Base-by-base conservation (phyloP, 1,140 invertebrate genomes). In the Drosophila sproati region DNA sequence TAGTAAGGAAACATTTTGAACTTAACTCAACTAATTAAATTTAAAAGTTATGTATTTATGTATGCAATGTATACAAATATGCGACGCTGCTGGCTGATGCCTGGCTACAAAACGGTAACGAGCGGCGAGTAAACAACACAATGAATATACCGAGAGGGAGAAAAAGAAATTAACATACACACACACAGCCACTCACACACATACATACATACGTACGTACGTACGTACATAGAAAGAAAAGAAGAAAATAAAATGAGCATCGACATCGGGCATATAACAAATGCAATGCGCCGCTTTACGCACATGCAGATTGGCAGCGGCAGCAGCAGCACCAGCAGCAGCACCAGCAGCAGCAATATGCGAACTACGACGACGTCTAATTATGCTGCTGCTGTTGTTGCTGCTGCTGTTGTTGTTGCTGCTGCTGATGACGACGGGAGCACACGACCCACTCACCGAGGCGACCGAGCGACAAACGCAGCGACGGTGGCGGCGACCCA, bases 401-500 rank as follows among this genome's bases (percentile, higher is more conserved):
- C 37, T 39, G 45, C 1, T 39, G 45, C 0, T 78, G 61, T 61
- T 29, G 43, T 34, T 20, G 35, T 54, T 7, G 51, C 64, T 39
- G 47, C 48, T 20, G 20, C 20, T 39, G 45, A 20, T 2, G 10
- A 62, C 66, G 55, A 45, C 64, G 69, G 56, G 63, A 52, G 54
- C 56, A 45, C 41, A 68, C 74, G 74, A 77, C 74, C 70, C 74
- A 73, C 70, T 73, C 70, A 77, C 69, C 55, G 69, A 66, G 55
- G 54, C 73, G 73, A 73, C 73, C 59, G 37, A 71, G 66, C 59
- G 73, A 76, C 73, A 48, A 60, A 76, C 74, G 74, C 69, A 60
- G 74, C 77, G 71, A 56, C 69, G 66, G 50, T 62, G 63, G 48
- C 78, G 63, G 60, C 80, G 80, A 86, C 82, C 82, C 82, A 83